Base-by-base conservation (phyloP, 2,113 vertebrate genomes). In the Pycnonotus jocosus region DNA sequence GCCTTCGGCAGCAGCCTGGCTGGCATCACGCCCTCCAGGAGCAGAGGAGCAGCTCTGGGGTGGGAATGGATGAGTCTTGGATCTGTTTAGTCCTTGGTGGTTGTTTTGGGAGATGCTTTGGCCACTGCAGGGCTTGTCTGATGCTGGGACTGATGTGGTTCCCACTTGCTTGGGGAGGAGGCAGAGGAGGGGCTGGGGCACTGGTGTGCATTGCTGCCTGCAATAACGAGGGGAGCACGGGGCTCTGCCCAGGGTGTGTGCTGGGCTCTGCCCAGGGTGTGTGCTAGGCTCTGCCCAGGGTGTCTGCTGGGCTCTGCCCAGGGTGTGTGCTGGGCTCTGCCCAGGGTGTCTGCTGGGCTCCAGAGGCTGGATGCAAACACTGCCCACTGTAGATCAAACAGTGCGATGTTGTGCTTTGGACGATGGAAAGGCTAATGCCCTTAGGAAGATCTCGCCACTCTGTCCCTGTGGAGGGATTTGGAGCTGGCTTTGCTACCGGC, bases 211-310 rank as follows among this genome's bases (percentile, higher is more conserved):
- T 6, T 7, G 16, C 56, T 44, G 61, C 40, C 27, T 3, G 10
- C 35, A 16, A 0, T 3, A 27, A 37, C 0, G 0, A n/a, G 35
- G 53, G 40, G 15, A 50, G 69, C 16, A 10, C 50, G 0, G 1
- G 17, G 40, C 51, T 66, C 31, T 76, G 82, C 65, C 37, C 50
- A 3, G 44, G 40, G 40, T 2, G 1, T 4, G 40, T 37, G 44
- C 74, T n/a, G 79, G 48, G 45, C 21, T 17, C 15, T n/a, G n/a
- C n/a, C n/a, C n/a, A n/a, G n/a, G n/a, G n/a, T n/a, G n/a, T n/a
- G n/a, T n/a, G n/a, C n/a, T n/a, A n/a, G 17, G 40, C 51, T 66
- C 31, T 76, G 82, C 65, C 37, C 50, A 3, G 44, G 40, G n/a
- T n/a, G n/a, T n/a, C n/a, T n/a, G n/a, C n/a, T n/a, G 1, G 17